phyloP scores from a whole-genome alignment of 1,140 invertebrate genomes.

The Colletes gigas region DNA sequence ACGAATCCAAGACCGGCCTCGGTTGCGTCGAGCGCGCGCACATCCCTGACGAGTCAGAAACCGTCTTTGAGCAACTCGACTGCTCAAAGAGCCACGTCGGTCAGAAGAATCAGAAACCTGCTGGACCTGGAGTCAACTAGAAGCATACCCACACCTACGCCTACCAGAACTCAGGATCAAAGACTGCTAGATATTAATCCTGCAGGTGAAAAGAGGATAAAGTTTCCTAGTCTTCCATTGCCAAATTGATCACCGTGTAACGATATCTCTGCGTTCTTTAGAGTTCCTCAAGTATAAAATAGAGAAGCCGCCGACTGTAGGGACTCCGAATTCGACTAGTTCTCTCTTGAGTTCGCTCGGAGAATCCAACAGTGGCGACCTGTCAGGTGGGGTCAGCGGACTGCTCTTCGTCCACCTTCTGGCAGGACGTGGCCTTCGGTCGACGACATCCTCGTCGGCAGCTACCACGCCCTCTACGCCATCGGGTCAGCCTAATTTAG shows the following conservation, averaged over 20 bases:
- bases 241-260: too few relatives aligned
- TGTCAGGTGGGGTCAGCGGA: slow-evolving; percentile 89
- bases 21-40: slow-evolving; percentile 75
- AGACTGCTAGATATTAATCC: slow-evolving; percentile 93
- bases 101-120: slow-evolving; percentile 89
- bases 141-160: slow-evolving; percentile 87
- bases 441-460: slow-evolving; percentile 86
- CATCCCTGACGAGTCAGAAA: slow-evolving; percentile 74
- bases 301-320: slow-evolving; percentile 86
- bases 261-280: slow-evolving; percentile 58
- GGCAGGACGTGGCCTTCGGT: slow-evolving; percentile 92
- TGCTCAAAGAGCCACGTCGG: slow-evolving; percentile 85
- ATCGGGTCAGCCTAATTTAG: slow-evolving; percentile 80
- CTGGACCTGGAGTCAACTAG: slow-evolving; percentile 84
- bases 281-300: slow-evolving; percentile 96
- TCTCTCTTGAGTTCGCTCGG: slow-evolving; percentile 78
- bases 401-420: slow-evolving; percentile 95
- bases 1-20: slow-evolving; percentile 75
- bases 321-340: slow-evolving; percentile 80
- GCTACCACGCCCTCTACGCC: slow-evolving; percentile 85
- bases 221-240: background rate
- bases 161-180: slow-evolving; percentile 85
- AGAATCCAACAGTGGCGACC: slow-evolving; percentile 74
- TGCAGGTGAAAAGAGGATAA: slow-evolving; percentile 82
- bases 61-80: slow-evolving; percentile 73